Conservation (phyloP, 2,888 invertebrate species). For the Philhelius pedissequus region DNA sequence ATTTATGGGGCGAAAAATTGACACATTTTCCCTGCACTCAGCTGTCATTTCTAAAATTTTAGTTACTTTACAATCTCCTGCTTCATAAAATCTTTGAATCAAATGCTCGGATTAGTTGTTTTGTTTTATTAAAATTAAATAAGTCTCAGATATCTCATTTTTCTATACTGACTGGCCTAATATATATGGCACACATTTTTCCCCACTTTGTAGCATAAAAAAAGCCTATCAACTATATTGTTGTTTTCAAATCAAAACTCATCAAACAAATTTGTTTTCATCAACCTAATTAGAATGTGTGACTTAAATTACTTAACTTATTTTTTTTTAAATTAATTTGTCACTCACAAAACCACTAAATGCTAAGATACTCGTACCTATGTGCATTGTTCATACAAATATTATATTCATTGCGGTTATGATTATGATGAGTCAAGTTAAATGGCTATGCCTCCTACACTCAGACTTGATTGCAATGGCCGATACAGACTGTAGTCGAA, state of each 20-base stretch:
- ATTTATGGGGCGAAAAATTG: too few species aligned
- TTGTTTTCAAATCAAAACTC: background rate
- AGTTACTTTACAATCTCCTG: too few species aligned
- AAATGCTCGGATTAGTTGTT: too few species aligned
- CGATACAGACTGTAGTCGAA: conserved; percentile 6
- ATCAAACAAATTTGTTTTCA: background rate
- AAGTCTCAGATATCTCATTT: too few species aligned
- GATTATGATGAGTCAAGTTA: conserved; percentile 24
- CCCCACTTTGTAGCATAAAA: too few species aligned
- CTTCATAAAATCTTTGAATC: too few species aligned
- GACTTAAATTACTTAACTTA: background rate
- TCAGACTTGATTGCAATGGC: background rate
- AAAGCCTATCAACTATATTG: background rate
- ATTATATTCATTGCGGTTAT: conserved; percentile 18
- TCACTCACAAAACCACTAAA: conserved; percentile 18
- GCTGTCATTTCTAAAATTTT: too few species aligned
- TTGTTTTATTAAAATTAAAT: too few species aligned
- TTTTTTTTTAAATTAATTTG: conserved; percentile 25
- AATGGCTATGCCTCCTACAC: conserved; percentile 33
- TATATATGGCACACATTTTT: too few species aligned
- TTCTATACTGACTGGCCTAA: background rate
- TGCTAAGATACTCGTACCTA: background rate
- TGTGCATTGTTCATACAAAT: too few species aligned
- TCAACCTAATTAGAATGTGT: background rate
- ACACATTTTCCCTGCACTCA: too few species aligned